Conservation (phyloP, 1,140 invertebrate genomes). For the Metaphire vulgaris region DNA sequence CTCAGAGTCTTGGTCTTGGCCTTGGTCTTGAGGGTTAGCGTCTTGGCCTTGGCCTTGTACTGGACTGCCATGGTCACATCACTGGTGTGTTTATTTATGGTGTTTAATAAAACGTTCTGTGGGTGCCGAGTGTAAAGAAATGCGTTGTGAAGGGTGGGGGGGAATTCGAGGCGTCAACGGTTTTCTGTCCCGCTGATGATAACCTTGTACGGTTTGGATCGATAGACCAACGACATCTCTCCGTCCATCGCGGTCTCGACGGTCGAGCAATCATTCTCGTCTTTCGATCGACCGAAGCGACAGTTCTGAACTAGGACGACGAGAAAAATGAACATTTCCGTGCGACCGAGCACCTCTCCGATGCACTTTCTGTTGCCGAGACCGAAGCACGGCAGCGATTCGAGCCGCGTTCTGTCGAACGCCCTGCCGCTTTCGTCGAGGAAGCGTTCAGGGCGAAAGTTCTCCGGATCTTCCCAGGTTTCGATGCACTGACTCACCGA, state of each 20-base stretch:
- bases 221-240: background rate
- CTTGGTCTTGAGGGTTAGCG: too few species aligned
- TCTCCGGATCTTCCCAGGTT: conserved; percentile 37
- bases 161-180: too few species aligned
- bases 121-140: too few species aligned
- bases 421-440: conserved; percentile 29
- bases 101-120: too few species aligned
- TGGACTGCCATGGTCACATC: too few species aligned
- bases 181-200: background rate
- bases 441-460: conserved; percentile 43
- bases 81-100: too few species aligned
- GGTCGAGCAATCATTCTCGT: background rate
- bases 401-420: conserved; percentile 30
- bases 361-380: background rate
- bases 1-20: too few species aligned
- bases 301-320: background rate
- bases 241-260: background rate
- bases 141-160: too few species aligned
- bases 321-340: conserved; percentile 5
- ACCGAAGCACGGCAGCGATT: conserved; percentile 20
- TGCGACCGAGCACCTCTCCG: conserved; percentile 11
- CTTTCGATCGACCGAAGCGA: background rate
- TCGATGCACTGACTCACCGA: conserved; percentile 38
- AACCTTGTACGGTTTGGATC: background rate
- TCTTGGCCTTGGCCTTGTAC: too few species aligned